These are phyloP conservation scores for Centropristis striata DNA, from an alignment of 2,113 vertebrate genomes.

Conservation along the genomic window DNA sequence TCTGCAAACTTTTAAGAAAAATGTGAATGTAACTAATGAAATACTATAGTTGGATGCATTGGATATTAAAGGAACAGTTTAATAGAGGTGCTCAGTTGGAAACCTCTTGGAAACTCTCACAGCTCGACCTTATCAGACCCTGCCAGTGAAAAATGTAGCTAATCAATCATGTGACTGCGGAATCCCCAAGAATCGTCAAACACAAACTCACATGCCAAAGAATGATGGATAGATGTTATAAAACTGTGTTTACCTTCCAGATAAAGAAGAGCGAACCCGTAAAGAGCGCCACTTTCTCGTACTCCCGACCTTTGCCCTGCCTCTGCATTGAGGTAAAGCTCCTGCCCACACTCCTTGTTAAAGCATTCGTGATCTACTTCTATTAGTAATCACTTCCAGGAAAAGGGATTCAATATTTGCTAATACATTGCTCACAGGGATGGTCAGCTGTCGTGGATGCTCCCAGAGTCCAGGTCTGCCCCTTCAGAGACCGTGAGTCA, in stretches of 20 bases:
- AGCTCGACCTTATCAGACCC: neutral
- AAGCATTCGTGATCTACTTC: neutral
- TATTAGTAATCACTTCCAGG: neutral
- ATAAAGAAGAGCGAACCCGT: slow-evolving; percentile 84
- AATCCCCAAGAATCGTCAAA: neutral
- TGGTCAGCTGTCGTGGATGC: slow-evolving; percentile 90
- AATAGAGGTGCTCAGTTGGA: neutral
- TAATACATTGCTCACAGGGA: slow-evolving; percentile 78
- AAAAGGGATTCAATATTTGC: neutral
- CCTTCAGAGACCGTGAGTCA: slow-evolving; percentile 90
- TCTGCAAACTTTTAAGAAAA: neutral
- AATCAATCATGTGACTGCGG: neutral
- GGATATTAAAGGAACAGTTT: no score
- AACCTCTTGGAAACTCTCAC: neutral
- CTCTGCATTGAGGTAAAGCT: slow-evolving; percentile 91
- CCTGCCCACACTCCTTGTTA: neutral
- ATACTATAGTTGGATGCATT: no score
- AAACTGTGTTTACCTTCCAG: slow-evolving; percentile 77
- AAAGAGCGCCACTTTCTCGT: slow-evolving; percentile 81
- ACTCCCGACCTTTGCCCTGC: slow-evolving; percentile 87
- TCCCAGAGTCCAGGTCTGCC: slow-evolving; percentile 88
- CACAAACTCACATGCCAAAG: neutral
- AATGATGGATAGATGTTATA: neutral
- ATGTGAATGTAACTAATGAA: neutral
- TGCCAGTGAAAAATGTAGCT: neutral